phyloP scores from a whole-genome alignment of 1,140 invertebrate genomes.

The Rhagoletis pomonella region DNA sequence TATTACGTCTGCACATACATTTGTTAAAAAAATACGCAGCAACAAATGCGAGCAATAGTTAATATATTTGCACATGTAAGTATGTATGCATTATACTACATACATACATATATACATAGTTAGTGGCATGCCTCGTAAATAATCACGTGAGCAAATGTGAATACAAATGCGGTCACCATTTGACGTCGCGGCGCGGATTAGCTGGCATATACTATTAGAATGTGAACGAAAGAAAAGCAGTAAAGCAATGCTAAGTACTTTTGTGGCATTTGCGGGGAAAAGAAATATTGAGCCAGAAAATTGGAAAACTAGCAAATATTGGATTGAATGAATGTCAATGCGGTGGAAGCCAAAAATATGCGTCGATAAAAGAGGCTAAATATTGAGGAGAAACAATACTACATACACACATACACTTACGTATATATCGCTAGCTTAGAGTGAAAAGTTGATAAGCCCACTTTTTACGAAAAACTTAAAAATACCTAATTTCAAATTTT shows the following conservation, averaged over 20 bases:
- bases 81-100: background rate
- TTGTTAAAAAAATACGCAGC: background rate
- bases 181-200: background rate
- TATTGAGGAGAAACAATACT: background rate
- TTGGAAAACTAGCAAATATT: background rate
- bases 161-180: constrained; percentile 7
- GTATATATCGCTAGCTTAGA: too few species aligned
- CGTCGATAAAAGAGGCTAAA: background rate
- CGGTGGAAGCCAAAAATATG: constrained; percentile 9
- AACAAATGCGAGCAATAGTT: background rate
- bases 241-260: background rate
- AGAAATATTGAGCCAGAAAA: too few species aligned
- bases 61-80: background rate
- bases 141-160: constrained; percentile 10
- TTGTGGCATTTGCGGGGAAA: background rate
- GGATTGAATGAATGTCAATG: constrained; percentile 2
- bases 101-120: background rate
- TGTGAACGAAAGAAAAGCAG: background rate
- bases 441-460: too few species aligned
- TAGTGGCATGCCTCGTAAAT: background rate
- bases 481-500: too few species aligned
- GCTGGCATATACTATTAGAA: background rate
- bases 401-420: too few species aligned
- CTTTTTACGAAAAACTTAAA: background rate
- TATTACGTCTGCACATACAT: too few species aligned